Evolutionary conservation across 2,113 vertebrate genomes (phyloP).

Genomic region (Ictalurus punctatus): DNA sequence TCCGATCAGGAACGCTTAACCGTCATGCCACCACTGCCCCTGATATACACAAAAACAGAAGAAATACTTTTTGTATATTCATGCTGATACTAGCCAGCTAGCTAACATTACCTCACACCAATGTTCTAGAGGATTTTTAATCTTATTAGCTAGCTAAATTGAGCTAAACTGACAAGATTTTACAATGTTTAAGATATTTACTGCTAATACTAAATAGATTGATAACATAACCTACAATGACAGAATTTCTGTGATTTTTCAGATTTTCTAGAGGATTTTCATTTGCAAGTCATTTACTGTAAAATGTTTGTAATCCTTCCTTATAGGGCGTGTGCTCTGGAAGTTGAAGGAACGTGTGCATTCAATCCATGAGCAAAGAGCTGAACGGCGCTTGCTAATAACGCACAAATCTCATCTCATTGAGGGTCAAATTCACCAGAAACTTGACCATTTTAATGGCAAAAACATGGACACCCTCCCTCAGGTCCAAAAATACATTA

Average conservation of each 20-base stretch:
- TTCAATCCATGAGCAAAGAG: slow-evolving; percentile 55
- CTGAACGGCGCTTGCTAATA: slow-evolving; percentile 52
- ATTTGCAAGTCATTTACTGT: background rate
- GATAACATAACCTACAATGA: background rate
- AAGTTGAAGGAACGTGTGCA: slow-evolving; percentile 64
- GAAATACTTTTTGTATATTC: too few relatives aligned
- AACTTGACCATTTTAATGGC: slow-evolving; percentile 77
- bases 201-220: background rate
- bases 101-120: background rate
- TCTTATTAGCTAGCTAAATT: background rate
- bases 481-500: slow-evolving; percentile 69
- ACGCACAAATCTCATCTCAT: slow-evolving; percentile 21
- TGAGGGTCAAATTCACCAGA: slow-evolving; percentile 67
- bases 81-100: background rate
- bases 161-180: background rate
- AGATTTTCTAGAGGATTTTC: background rate
- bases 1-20: too few relatives aligned
- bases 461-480: slow-evolving; percentile 63
- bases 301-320: background rate
- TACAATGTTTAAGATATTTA: background rate
- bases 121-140: background rate
- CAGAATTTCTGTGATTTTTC: background rate
- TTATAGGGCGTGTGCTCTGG: slow-evolving; percentile 65
- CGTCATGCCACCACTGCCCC: too few relatives aligned
- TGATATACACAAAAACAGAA: too few relatives aligned